Percentiles rank a stretch among this genome's conserved stretches.
phyloP scores from a whole-genome alignment of 2,888 invertebrate species.

The Drosophila sordidapex region DNA sequence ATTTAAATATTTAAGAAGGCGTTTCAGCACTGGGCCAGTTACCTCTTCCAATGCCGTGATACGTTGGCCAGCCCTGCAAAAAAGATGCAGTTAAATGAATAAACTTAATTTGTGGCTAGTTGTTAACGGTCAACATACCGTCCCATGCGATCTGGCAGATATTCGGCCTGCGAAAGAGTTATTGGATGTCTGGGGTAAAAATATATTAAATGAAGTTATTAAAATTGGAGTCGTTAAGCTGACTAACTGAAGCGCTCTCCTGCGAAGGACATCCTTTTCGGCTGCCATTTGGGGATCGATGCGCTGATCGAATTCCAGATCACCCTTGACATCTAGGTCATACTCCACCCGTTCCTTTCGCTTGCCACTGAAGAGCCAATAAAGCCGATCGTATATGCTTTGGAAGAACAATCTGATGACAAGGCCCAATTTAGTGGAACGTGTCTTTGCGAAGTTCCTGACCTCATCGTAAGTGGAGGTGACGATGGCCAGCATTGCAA shows the following conservation, averaged over 20 bases:
- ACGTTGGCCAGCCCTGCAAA: conserved; percentile 14
- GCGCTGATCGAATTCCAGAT: not conserved
- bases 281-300: conserved; percentile 1
- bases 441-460: not conserved
- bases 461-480: conserved; percentile 41
- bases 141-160: conserved; percentile 29
- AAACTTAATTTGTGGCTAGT: not conserved
- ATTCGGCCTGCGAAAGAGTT: conserved; percentile 1
- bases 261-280: not conserved
- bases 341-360: not conserved
- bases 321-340: conserved; percentile 17
- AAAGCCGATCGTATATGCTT: conserved; percentile 11
- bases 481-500: conserved; percentile 50
- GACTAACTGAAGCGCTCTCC: conserved; percentile 5
- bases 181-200: conserved; percentile 1
- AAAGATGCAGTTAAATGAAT: not conserved
- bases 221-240: not conserved
- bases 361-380: not conserved
- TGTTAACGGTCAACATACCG: conserved; percentile 9
- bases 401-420: conserved; percentile 10
- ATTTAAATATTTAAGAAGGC: conserved; percentile 6
- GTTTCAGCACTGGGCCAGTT: not conserved
- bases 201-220: not conserved
- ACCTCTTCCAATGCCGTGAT: conserved; percentile 23
- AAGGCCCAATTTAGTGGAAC: not conserved